Evolutionary conservation across 1,140 invertebrate species (phyloP).

Genomic region (Battus philenor): DNA sequence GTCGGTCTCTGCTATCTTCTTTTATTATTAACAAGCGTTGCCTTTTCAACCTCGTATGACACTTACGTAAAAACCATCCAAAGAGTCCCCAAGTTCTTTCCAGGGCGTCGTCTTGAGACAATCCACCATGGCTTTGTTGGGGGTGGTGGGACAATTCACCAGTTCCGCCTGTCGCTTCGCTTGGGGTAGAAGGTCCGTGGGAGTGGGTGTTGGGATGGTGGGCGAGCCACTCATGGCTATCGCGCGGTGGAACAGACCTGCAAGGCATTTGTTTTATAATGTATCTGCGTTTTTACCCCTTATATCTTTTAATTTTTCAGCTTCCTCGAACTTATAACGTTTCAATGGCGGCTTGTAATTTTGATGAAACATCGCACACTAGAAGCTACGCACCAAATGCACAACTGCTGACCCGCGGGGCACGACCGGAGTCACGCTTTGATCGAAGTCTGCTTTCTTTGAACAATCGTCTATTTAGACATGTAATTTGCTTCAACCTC

Average conservation of each 20-base stretch:
- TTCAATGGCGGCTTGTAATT: no score
- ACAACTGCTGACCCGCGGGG: no score
- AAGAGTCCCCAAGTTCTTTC: conserved; percentile 72
- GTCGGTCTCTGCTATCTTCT: no score
- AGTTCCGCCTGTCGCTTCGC: conserved; percentile 81
- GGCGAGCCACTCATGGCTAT: conserved; percentile 83
- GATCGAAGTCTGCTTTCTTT: no score
- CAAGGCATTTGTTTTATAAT: neutral
- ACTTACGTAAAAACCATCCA: conserved; percentile 73
- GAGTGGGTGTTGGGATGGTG: conserved; percentile 43
- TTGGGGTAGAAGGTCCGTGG: conserved; percentile 75
- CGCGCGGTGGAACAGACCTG: conserved; percentile 81
- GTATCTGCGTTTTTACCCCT: neutral
- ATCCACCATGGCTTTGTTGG: conserved; percentile 75
- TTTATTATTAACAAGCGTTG: no score
- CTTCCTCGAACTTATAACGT: no score
- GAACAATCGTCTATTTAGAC: no score
- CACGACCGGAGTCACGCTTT: no score
- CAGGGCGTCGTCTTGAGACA: conserved; percentile 78
- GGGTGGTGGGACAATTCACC: conserved; percentile 80
- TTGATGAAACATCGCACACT: no score
- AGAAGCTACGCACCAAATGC: no score
- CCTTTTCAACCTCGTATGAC: no score
- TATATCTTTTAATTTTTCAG: neutral
- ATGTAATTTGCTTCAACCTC: no score